These are phyloP conservation scores for Parazoanthus swiftii DNA, from an alignment of 92 coral and sea anemone genomes.

Conservation along the genomic window DNA sequence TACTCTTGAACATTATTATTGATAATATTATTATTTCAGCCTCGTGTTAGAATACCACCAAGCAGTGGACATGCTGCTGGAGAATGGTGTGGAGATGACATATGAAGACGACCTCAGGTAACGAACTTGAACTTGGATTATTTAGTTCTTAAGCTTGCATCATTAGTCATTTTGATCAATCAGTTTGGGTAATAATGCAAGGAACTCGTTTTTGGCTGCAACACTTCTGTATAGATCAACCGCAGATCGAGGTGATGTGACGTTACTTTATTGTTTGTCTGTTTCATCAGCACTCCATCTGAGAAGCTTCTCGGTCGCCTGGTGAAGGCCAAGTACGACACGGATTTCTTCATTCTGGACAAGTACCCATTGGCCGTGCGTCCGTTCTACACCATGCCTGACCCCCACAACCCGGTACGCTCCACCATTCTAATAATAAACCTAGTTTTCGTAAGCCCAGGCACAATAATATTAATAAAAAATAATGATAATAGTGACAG, in stretches of 20 bases:
- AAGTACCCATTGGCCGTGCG: slow-evolving; percentile 95
- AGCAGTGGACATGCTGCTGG: slow-evolving; percentile 93
- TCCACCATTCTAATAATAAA: no score
- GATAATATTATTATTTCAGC: slow-evolving; percentile 47
- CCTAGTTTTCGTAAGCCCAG: no score
- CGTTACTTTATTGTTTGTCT: background rate
- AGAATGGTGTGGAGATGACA: slow-evolving; percentile 93
- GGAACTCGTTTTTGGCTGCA: no score
- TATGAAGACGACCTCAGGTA: slow-evolving; percentile 95
- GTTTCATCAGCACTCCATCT: slow-evolving; percentile 79
- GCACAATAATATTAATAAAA: no score
- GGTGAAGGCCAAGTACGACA: slow-evolving; percentile 93
- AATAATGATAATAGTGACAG: no score
- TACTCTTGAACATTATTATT: background rate
- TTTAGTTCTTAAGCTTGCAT: background rate
- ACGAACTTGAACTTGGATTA: background rate
- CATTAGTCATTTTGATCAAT: no score
- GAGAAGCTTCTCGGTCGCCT: slow-evolving; percentile 91
- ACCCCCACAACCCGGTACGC: slow-evolving; percentile 86
- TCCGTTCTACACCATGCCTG: slow-evolving; percentile 99
- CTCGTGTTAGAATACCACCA: slow-evolving; percentile 80
- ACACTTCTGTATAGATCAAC: no score
- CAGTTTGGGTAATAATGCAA: no score
- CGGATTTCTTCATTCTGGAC: slow-evolving; percentile 97
- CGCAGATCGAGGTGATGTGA: background rate